A percentile compares a stretch with the other conserved stretches of the same genome.
These are phyloP conservation scores for Physeter macrocephalus DNA, from an alignment of 2,113 vertebrate genomes.

Conservation along the genomic window DNA sequence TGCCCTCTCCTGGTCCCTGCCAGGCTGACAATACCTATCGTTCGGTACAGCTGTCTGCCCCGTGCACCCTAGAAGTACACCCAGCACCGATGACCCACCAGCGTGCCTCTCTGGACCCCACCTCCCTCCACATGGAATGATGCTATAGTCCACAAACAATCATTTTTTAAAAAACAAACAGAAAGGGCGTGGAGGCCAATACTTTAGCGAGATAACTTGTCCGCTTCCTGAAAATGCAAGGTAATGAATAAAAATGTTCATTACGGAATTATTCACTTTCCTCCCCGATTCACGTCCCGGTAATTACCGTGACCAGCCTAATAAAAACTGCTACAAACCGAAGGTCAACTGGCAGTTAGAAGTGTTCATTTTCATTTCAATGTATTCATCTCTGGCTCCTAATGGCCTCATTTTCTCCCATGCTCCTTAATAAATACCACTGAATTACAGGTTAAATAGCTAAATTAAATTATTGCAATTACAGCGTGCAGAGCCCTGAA, in stretches of 20 bases:
- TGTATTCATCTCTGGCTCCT: conserved; percentile 98
- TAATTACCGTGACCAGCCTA: conserved; percentile 96
- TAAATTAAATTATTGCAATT: conserved; percentile 99
- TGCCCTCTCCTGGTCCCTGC: background rate
- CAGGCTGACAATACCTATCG: rapidly evolving
- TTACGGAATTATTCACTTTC: conserved; percentile 95
- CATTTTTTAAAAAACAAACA: conserved; percentile 77
- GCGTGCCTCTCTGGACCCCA: background rate
- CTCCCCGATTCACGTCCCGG: conserved; percentile 93
- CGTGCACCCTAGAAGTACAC: background rate
- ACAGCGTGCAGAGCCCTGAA: conserved; percentile 88
- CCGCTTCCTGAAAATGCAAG: conserved; percentile 84
- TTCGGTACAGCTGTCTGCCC: background rate
- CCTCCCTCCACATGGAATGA: conserved; percentile 30
- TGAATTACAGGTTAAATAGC: conserved; percentile 99
- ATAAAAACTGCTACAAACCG: conserved; percentile 96
- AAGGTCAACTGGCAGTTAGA: conserved; percentile 99
- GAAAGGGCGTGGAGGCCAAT: conserved; percentile 45
- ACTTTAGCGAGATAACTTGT: conserved; percentile 68
- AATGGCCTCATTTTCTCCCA: conserved; percentile 99
- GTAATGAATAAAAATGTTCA: conserved; percentile 97
- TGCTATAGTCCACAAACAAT: conserved; percentile 78
- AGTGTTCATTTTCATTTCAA: conserved; percentile 99
- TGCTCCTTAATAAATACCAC: conserved; percentile 99
- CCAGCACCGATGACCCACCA: rapidly evolving